phyloP scores from a whole-genome alignment of 2,113 vertebrate genomes.

The Poeciliopsis occidentalis region DNA sequence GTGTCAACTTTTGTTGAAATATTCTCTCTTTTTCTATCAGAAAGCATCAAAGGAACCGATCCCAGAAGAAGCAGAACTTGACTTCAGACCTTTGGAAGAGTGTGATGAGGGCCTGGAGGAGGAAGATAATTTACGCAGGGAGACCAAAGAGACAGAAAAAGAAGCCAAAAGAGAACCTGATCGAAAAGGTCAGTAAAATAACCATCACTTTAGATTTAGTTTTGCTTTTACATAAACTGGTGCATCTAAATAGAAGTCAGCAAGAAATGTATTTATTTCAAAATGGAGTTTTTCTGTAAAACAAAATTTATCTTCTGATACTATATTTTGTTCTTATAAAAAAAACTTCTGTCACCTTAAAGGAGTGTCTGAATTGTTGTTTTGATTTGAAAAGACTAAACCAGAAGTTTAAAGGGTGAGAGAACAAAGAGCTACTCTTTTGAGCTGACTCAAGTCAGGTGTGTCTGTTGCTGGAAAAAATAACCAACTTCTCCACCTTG shows the following conservation, averaged over 20 bases:
- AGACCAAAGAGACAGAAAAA: slow-evolving; percentile 90
- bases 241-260: background rate
- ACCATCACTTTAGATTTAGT: background rate
- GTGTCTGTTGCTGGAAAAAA: background rate
- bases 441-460: background rate
- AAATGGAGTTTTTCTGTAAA: no score
- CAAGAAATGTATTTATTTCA: no score
- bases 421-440: background rate
- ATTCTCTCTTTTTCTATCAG: slow-evolving; percentile 62
- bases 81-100: slow-evolving; percentile 91
- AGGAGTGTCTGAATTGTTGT: no score
- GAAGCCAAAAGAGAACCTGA: slow-evolving; percentile 79
- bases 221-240: background rate
- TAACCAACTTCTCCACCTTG: background rate
- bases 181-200: slow-evolving; percentile 60
- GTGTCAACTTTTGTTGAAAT: background rate
- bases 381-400: no score
- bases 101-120: slow-evolving; percentile 88
- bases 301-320: no score
- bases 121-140: slow-evolving; percentile 86
- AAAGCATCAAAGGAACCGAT: slow-evolving; percentile 96
- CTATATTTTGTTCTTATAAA: no score
- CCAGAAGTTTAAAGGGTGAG: no score
- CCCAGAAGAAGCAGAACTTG: slow-evolving; percentile 95
- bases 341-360: no score